Evolutionary conservation across 2,113 vertebrate genomes (phyloP), one percentile per base, ranked within the genome.

Genomic region (Poeciliopsis occidentalis): DNA sequence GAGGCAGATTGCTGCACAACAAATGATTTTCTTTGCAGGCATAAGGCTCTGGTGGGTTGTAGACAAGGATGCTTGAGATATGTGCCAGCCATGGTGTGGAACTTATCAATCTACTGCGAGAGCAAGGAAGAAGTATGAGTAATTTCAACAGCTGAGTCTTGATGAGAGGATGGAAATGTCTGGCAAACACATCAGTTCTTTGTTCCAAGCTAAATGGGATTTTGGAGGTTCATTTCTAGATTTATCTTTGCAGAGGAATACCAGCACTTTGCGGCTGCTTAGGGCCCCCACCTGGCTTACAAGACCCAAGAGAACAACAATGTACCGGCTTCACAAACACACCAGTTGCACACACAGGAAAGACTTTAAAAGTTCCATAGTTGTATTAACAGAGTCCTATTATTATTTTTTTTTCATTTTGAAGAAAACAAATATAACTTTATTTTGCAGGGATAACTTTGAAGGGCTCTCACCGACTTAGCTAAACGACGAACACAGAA

Each of bases 1-100:
- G 84, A 87, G 71, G 79, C 86, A 90, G 83, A 92, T 90, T 92
- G 82, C 87, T 65, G 65, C 79, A 89, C 82, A 87, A 91, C 85
- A 85, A 88, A 89, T 89, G 54, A 78, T 85, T 80, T 89, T 63
- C 84, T 80, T 69, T 74, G 32, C 69, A 89, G 81, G 78, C 81
- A 73, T 75, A 87, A 89, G 78, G 85, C 69, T 75, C 76, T 77
- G 71, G 88, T 90, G 85, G 85, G 88, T 79, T 84, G 83, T 24
- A 91, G 83, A 87, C 70, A 47, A 88, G 85, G 81, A 83, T 73
- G 84, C 88, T 85, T 69, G 67, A 82, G 78, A 84, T 85, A 84
- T 85, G 79, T 79, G 79, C 41, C 13, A 81, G 85, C 79, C 78
- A 24, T 57, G 64, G 69, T 67, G 69, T 79, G 82, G 80, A 90